Conservation (phyloP, 2,797 vertebrate genomes). For the Spea hammondii region DNA sequence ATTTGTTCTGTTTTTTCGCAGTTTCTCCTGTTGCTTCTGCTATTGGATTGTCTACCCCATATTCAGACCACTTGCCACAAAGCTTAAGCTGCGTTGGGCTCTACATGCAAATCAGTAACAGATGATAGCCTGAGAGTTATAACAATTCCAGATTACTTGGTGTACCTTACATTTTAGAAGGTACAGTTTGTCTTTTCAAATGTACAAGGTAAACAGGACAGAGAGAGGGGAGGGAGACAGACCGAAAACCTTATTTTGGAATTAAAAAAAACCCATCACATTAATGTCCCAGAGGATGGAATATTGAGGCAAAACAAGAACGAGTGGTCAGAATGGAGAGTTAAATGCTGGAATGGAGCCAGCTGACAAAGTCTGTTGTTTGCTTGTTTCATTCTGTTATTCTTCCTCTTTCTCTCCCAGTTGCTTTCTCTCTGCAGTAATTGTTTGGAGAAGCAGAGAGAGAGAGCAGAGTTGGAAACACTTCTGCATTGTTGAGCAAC, state of each 20-base stretch:
- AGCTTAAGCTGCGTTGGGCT: too few species aligned
- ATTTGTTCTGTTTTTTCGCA: too few species aligned
- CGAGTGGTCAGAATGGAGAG: slow-evolving; percentile 43
- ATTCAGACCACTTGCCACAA: too few species aligned
- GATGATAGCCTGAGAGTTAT: too few species aligned
- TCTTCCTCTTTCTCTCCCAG: slow-evolving; percentile 50
- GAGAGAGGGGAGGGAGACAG: slow-evolving; percentile 13
- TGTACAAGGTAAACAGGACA: neutral
- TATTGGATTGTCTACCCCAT: too few species aligned
- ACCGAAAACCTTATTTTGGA: slow-evolving; percentile 25
- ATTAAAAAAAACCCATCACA: slow-evolving; percentile 41
- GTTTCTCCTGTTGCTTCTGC: too few species aligned
- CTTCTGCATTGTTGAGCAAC: slow-evolving; percentile 52
- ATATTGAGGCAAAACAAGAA: slow-evolving; percentile 50
- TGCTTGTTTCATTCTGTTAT: slow-evolving; percentile 51
- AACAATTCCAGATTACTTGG: slow-evolving; percentile 27
- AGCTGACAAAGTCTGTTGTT: slow-evolving; percentile 49
- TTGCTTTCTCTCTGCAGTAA: slow-evolving; percentile 48
- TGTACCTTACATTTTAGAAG: slow-evolving; percentile 19
- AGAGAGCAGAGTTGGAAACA: slow-evolving; percentile 49
- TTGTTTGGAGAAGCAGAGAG: slow-evolving; percentile 50
- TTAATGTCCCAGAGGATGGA: slow-evolving; percentile 44
- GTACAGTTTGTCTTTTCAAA: slow-evolving; percentile 25
- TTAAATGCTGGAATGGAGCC: slow-evolving; percentile 36
- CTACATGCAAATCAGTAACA: too few species aligned